Conservation (phyloP, 2,797 vertebrate species). For the Galagoides demidoff region DNA sequence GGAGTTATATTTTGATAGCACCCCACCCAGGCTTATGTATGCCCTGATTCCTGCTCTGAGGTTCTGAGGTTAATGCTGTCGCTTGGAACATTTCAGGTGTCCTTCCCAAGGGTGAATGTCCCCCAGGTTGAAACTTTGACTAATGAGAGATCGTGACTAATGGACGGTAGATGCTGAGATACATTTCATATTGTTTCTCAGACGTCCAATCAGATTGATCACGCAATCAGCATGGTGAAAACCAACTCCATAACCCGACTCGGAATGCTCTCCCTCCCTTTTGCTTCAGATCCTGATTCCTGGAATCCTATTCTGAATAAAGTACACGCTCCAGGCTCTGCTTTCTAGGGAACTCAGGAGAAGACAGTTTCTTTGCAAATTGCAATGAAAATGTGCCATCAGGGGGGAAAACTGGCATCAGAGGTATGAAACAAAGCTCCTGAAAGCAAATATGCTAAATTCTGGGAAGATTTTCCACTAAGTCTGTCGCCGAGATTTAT, state of each 20-base stretch:
- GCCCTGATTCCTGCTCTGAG: background rate
- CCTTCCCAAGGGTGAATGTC: background rate
- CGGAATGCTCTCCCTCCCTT: background rate
- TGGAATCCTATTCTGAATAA: background rate
- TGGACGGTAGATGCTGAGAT: background rate
- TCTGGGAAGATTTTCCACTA: background rate
- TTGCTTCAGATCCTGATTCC: background rate
- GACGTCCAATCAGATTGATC: background rate
- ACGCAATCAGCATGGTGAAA: background rate
- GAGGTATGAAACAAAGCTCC: background rate
- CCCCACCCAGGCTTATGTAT: background rate
- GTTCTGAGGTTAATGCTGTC: background rate
- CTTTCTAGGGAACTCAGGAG: background rate
- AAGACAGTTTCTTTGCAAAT: background rate
- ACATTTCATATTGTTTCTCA: background rate
- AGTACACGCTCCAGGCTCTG: background rate
- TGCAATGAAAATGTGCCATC: background rate
- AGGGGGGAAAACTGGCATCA: background rate
- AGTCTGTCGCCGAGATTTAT: background rate
- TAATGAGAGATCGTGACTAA: background rate
- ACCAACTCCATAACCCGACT: background rate
- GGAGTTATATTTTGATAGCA: background rate
- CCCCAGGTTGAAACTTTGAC: background rate
- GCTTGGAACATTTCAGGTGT: background rate
- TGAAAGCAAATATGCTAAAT: background rate